phyloP scores from a whole-genome alignment of 2,888 invertebrate species.

The Panorpa germanica region DNA sequence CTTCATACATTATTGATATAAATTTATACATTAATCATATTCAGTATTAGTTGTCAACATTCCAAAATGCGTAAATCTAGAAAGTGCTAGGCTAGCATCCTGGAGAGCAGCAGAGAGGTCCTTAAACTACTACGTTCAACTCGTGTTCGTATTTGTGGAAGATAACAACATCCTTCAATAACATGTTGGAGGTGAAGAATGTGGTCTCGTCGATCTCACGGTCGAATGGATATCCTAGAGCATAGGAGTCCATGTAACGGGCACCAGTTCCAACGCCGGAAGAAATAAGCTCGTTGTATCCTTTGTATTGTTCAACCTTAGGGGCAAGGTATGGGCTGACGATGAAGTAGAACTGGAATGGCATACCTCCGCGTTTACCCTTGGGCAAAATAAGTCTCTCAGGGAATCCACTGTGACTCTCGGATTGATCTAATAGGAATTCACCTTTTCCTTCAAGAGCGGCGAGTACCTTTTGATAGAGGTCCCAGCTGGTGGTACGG shows the following conservation, averaged over 20 bases:
- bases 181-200: constrained; percentile 48
- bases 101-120: too few relatives aligned
- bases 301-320: constrained; percentile 25
- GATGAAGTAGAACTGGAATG: constrained; percentile 41
- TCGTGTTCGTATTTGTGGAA: constrained; percentile 35
- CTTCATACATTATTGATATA: too few relatives aligned
- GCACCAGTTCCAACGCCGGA: constrained; percentile 33
- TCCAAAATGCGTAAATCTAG: too few relatives aligned
- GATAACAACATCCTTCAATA: constrained; percentile 40
- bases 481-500: constrained; percentile 38
- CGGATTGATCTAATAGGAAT: constrained; percentile 31
- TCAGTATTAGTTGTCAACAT: too few relatives aligned
- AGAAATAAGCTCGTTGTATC: constrained; percentile 28
- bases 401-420: constrained; percentile 48
- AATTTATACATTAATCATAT: too few relatives aligned
- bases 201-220: constrained; percentile 34
- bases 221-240: constrained; percentile 59
- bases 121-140: too few relatives aligned
- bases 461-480: constrained; percentile 40
- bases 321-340: constrained; percentile 34
- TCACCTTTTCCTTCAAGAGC: too few relatives aligned
- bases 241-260: constrained; percentile 35
- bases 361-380: constrained; percentile 45
- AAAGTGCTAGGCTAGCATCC: too few relatives aligned
- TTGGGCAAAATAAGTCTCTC: constrained; percentile 49